Base-by-base conservation (phyloP, 2,113 vertebrate species). In the Brachyhypopomus gauderio region DNA sequence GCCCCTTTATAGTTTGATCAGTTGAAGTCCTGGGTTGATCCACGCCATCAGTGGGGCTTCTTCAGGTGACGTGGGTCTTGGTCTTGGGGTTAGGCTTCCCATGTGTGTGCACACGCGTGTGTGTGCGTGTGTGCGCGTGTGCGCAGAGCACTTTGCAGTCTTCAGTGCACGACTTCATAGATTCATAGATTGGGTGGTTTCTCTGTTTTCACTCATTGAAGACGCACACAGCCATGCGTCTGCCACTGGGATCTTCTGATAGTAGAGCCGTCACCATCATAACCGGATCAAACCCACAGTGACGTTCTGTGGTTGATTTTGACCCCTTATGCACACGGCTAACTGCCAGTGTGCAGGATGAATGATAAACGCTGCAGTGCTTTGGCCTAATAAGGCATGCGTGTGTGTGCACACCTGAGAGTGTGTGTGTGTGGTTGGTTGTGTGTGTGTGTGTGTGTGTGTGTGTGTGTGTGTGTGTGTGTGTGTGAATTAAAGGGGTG, bases 401-500 rank as follows among this genome's bases (percentile, higher is more conserved):
- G 25, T 14, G 23, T 14, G 16, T 64, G 14, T 8, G 27, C 2
- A 3, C 17, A 19, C 14, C 2, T 12, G 62, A 0, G 60, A 14
- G 6, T 27, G 34, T 79, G 36, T 41, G 27, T 64, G 63, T 77
- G 67, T 30, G 63, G n/a, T n/a, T 48, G 20, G 48, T 12, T 52
- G 72, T 23, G 63, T 73, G 23, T 17, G 5, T 36, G 6, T 9
- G 22, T 64, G 22, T 62, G 20, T 66, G 25, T 67, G 25, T 55
- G 41, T 75, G 79, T 81, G 60, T 66, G 70, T 67, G 27, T 67
- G 60, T 48, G 20, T 73, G 58, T 34, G 16, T 6, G 25, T 20
- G 6, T 58, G 17, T 58, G 22, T 55, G 72, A 84, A 86, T 66
- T 38, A 84, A 81, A 86, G 75, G 48, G 41, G 48, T 72, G 41